Evolutionary conservation across 1,140 invertebrate species (phyloP).

Genomic region (Dysdera silvatica): DNA sequence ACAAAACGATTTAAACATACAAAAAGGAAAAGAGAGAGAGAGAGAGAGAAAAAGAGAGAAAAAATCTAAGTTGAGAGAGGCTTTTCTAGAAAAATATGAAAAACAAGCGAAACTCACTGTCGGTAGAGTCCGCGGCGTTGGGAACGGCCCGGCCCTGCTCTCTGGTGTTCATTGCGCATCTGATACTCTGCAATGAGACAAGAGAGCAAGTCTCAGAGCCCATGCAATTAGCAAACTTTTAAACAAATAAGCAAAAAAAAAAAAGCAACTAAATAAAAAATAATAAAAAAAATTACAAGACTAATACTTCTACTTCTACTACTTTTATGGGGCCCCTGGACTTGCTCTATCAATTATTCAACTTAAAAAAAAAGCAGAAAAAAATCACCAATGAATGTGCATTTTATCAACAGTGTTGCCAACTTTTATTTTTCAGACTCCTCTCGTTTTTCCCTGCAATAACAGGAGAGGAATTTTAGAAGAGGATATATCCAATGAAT

Average conservation of each 20-base stretch:
- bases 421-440: too few relatives aligned
- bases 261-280: neutral
- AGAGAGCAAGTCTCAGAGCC: conserved; percentile 32
- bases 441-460: too few relatives aligned
- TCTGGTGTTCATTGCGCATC: conserved; percentile 65
- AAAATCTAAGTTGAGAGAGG: too few relatives aligned
- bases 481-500: too few relatives aligned
- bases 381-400: too few relatives aligned
- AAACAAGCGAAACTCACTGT: conserved; percentile 27
- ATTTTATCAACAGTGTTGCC: too few relatives aligned
- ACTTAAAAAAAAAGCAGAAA: too few relatives aligned
- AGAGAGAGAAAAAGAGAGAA: conserved; percentile 6
- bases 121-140: conserved; percentile 50
- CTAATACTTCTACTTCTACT: neutral
- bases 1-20: too few relatives aligned
- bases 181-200: conserved; percentile 62
- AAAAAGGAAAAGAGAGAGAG: neutral
- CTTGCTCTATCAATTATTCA: too few relatives aligned
- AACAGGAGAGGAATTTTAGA: too few relatives aligned
- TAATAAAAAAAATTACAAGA: neutral
- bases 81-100: neutral
- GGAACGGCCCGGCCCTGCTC: conserved; percentile 54
- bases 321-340: too few relatives aligned
- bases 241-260: neutral
- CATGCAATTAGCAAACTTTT: conserved; percentile 26